Evolutionary conservation across 2,797 vertebrate genomes (phyloP).

Genomic region (Rhinatrema bivittatum): DNA sequence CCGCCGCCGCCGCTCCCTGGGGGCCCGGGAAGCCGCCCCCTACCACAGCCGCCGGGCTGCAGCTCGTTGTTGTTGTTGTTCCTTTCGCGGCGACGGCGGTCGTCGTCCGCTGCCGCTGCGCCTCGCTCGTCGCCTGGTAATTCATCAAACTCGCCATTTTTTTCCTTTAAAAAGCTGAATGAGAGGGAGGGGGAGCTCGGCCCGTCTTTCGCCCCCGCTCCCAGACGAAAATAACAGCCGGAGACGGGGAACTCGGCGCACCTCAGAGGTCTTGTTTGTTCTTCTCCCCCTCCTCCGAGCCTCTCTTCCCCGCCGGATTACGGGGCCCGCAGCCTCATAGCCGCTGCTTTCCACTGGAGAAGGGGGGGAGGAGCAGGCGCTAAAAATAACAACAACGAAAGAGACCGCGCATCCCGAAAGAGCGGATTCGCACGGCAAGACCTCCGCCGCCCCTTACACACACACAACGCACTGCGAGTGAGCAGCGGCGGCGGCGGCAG

Average conservation of each 20-base stretch:
- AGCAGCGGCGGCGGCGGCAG: slow-evolving; percentile 19
- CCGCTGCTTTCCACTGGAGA: too few relatives aligned
- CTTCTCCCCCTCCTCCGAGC: too few relatives aligned
- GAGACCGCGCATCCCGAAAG: too few relatives aligned
- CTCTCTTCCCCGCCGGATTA: too few relatives aligned
- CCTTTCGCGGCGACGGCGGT: not conserved
- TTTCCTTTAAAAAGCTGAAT: slow-evolving; percentile 1
- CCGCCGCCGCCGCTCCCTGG: slow-evolving; percentile 1
- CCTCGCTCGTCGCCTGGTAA: not conserved
- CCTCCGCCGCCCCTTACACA: slow-evolving; percentile 14
- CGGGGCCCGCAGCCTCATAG: too few relatives aligned
- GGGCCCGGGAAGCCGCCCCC: too few relatives aligned
- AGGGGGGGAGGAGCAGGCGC: too few relatives aligned
- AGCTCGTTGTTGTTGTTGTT: too few relatives aligned
- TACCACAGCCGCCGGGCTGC: slow-evolving; percentile 7
- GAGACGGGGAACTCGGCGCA: slow-evolving; percentile 42
- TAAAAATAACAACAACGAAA: too few relatives aligned
- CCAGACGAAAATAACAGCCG: slow-evolving; percentile 8
- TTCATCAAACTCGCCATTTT: too few relatives aligned
- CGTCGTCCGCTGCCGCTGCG: slow-evolving; percentile 4
- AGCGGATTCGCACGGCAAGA: slow-evolving; percentile 1
- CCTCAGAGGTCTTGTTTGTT: slow-evolving; percentile 19
- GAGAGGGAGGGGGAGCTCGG: not conserved
- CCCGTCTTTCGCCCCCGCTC: slow-evolving; percentile 14
- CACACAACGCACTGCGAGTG: slow-evolving; percentile 57